Conservation (phyloP, 2,113 vertebrate species). For the Galbula dea region DNA sequence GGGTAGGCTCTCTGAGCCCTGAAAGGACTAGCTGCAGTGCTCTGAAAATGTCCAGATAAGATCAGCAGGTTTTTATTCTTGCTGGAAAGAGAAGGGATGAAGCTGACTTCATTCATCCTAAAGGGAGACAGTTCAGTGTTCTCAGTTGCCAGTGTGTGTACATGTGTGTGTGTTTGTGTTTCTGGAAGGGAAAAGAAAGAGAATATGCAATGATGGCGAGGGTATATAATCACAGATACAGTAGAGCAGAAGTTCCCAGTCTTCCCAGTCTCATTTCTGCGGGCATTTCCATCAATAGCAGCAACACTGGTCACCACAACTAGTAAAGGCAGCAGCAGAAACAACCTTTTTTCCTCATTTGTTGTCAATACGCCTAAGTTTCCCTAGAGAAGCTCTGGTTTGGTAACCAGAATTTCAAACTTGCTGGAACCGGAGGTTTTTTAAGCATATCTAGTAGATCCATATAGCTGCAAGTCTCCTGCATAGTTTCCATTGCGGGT, state of each 20-base stretch:
- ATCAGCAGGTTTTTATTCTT: slow-evolving; percentile 23
- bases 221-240: neutral
- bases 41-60: neutral
- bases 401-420: neutral
- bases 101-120: neutral
- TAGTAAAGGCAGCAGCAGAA: neutral
- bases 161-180: neutral
- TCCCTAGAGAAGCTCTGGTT: neutral
- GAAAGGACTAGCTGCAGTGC: neutral
- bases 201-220: neutral
- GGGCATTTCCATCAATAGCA: neutral
- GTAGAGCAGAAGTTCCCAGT: neutral
- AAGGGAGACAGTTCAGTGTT: neutral
- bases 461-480: neutral
- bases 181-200: neutral
- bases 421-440: neutral
- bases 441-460: neutral
- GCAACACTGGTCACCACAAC: neutral
- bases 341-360: neutral
- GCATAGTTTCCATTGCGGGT: neutral
- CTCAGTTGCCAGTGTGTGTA: neutral
- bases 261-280: neutral
- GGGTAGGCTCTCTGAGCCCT: slow-evolving; percentile 12
- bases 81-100: neutral
- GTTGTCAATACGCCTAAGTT: neutral